Percentiles rank a stretch among this genome's conserved stretches.
Evolutionary conservation across 1,140 invertebrate genomes (phyloP).

Genomic region (Cepaea nemoralis): DNA sequence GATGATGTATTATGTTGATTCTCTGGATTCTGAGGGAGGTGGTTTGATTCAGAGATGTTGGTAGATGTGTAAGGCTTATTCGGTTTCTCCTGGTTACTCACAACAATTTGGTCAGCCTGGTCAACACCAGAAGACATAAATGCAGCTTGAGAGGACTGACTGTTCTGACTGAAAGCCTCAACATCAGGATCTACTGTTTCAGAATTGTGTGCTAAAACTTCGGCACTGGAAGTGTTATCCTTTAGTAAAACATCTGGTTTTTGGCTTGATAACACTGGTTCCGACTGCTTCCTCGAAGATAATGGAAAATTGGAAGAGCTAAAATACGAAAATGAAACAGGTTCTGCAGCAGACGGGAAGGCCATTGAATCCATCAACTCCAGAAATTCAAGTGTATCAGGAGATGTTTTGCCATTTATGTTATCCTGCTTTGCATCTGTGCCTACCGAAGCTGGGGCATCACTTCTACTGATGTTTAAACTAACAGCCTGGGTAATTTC

Average conservation of each 20-base stretch:
- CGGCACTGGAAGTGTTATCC: neutral
- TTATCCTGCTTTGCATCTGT: neutral
- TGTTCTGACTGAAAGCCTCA: no score
- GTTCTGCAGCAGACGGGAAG: neutral
- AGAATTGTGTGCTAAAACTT: neutral
- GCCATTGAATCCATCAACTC: slow-evolving; percentile 35
- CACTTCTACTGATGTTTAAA: neutral
- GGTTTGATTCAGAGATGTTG: neutral
- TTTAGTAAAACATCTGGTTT: neutral
- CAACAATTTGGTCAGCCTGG: neutral
- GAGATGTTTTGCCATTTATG: neutral
- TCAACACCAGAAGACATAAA: neutral
- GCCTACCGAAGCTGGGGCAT: neutral
- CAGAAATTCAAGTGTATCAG: slow-evolving; percentile 19
- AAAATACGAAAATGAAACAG: neutral
- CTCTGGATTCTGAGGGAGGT: neutral
- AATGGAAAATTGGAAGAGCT: neutral
- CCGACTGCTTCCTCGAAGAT: neutral
- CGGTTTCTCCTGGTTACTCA: neutral
- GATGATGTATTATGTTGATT: neutral
- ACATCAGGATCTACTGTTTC: neutral
- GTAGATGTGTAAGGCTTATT: neutral
- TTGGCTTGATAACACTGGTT: neutral
- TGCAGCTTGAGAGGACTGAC: neutral
- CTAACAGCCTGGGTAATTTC: neutral